phyloP scores from a whole-genome alignment of 2,888 invertebrate species.

The Parelbella ahira region DNA sequence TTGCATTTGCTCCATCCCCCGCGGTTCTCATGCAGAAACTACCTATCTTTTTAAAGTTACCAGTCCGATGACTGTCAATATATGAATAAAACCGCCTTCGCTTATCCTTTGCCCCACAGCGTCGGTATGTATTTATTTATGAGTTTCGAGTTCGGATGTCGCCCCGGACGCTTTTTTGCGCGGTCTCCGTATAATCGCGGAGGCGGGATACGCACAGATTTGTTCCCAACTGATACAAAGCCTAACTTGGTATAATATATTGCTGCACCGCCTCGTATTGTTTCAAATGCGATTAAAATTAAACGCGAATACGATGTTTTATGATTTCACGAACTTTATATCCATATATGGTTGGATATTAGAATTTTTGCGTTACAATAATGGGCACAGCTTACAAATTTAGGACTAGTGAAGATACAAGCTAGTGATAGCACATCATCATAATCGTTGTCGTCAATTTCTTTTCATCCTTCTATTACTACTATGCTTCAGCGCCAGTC shows the following conservation, averaged over 20 bases:
- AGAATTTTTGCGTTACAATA: no score
- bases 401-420: no score
- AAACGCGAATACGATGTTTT: conserved; percentile 7
- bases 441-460: no score
- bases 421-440: no score
- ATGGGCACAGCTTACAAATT: no score
- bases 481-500: no score
- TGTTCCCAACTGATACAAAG: conserved; percentile 45
- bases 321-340: conserved; percentile 16
- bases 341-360: no score
- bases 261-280: conserved; percentile 15
- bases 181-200: conserved; percentile 51
- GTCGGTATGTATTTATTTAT: conserved; percentile 69
- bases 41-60: no score
- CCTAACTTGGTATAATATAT: conserved; percentile 30
- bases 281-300: conserved; percentile 24
- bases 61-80: no score
- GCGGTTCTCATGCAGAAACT: no score
- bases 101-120: conserved; percentile 33
- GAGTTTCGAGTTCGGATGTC: conserved; percentile 67
- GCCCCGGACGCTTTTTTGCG: conserved; percentile 65
- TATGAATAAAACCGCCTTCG: not conserved
- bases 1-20: no score
- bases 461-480: no score
- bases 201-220: conserved; percentile 42